Evolutionary conservation across 2,797 vertebrate genomes (phyloP), one percentile per base, ranked within the genome.

Genomic region (Esox lucius): DNA sequence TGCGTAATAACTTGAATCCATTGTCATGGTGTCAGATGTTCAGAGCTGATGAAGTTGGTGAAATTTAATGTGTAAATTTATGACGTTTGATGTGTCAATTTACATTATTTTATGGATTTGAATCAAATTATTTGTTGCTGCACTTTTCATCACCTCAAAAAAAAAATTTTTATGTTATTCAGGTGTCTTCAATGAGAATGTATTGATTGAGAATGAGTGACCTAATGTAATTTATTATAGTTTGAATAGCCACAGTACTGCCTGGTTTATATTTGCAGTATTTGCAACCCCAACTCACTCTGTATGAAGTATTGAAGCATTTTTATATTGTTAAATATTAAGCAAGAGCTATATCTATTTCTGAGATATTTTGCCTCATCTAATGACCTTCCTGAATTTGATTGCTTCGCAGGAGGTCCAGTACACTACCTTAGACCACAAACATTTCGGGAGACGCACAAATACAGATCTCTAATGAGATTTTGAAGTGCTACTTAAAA

Each of bases 321-420:
- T 59, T 59, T 22, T n/a, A 19, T 59, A 9, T 59, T n/a, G 8
- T 53, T 53, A n/a, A 59, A n/a, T 59, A 59, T 59, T n/a, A 59
- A 8, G 61, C 13, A 31, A 7, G 8, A 26, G 8, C 61, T 64
- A 64, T 28, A 31, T 22, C 26, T 28, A 16, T 59, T 59, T 64
- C 61, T 13, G 22, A 64, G 5, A 42, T 3, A 11, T 46, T 1
- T 46, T 46, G 3, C 42, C 1, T 15, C 16, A 16, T 5, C 16
- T 28, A 28, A 65, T 33, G 4, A 65, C 28, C 64, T 33, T 16
- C 2, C 64, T 66, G 28, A 24, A 64, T 4, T 64, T 64, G 26
- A 66, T 66, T 13, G 28, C 31, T 33, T 26, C 70, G 19, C 22
- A 71, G 70, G 70, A 71, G 48, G 26, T 71, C 51, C 70, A 71